Evolutionary conservation across 2,797 vertebrate genomes (phyloP), one percentile per base, ranked within the genome.

Genomic region (Hippoglossus hippoglossus): DNA sequence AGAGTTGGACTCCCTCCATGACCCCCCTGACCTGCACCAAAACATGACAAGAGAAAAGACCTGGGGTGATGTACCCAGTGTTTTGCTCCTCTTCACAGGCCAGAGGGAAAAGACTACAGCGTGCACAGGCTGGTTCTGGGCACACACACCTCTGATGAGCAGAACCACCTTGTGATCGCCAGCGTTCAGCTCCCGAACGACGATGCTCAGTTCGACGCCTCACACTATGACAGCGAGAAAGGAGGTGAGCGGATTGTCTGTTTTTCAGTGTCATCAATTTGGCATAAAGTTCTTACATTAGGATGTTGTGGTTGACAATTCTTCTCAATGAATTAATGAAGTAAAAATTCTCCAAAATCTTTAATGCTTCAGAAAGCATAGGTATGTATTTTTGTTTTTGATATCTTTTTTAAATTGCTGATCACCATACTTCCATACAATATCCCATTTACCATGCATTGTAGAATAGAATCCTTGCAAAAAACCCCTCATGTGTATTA

Each of bases 161-260:
- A 98, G 75, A 99, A 99, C 79, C 98, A 99, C 76, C 94, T 99
- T 19, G 98, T 99, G 61, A 99, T 99, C 39, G 98, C 97, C 0
- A 99, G 98, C 0, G 97, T 99, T 75, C 98, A 99, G 81, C 91
- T 99, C 64, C 98, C 98, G 10, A 99, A 99, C 0, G 98, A 99
- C 0, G 98, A 99, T 7, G 96, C 97, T 1, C 98, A 99, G 89
- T 99, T 99, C 86, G 98, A 99, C 85, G 97, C 97, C 0, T 99
- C 98, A 0, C 97, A 99, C 90, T 99, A 99, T 11, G 97, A 99
- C 85, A 99, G 97, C 56, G 98, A 99, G 85, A 99, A 98, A 94
- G 98, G 98, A 94, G 98, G 98, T 98, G 80, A 86, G 82, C 12
- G 13, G 12, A 6, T 59, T 22, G 6, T 47, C 15, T 31, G 19